These are phyloP conservation scores for Lagopus muta DNA, from an alignment of 2,113 vertebrate species.

Conservation along the genomic window DNA sequence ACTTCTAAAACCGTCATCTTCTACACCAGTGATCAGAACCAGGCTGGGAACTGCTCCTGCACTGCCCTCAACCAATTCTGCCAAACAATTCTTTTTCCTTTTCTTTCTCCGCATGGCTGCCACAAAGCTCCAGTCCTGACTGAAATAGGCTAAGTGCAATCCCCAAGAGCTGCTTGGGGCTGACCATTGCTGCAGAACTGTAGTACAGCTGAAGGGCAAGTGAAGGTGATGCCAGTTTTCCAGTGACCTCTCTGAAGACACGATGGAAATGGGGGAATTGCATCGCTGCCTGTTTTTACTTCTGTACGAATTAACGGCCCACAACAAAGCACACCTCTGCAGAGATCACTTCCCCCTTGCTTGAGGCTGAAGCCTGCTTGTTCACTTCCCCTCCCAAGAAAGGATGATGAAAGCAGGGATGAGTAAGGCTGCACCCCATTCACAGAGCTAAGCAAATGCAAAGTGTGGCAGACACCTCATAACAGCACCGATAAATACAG, in stretches of 20 bases:
- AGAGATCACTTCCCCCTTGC: not conserved
- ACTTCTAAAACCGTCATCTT: not conserved
- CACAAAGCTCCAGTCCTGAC: not conserved
- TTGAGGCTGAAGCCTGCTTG: not conserved
- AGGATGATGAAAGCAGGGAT: not conserved
- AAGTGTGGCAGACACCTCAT: constrained; percentile 13
- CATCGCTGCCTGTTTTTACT: not conserved
- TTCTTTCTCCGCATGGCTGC: not conserved
- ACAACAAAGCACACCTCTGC: not conserved
- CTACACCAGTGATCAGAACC: fast-evolving
- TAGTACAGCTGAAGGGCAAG: not conserved
- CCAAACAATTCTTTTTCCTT: not conserved
- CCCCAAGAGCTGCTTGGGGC: not conserved
- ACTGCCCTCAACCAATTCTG: not conserved
- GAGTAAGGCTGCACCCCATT: not conserved
- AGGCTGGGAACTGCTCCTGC: not conserved
- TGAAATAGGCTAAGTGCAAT: not conserved
- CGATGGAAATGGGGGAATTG: not conserved
- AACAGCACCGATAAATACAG: constrained; percentile 37
- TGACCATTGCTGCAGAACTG: not conserved
- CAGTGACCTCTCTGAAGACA: not conserved
- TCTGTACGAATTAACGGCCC: not conserved
- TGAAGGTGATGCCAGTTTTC: not conserved
- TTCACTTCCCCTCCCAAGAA: not conserved
- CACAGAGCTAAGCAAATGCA: not conserved